Percentiles rank a stretch among this genome's conserved stretches.
Evolutionary conservation across 2,113 vertebrate species (phyloP).

Genomic region (Ifrita kowaldi): DNA sequence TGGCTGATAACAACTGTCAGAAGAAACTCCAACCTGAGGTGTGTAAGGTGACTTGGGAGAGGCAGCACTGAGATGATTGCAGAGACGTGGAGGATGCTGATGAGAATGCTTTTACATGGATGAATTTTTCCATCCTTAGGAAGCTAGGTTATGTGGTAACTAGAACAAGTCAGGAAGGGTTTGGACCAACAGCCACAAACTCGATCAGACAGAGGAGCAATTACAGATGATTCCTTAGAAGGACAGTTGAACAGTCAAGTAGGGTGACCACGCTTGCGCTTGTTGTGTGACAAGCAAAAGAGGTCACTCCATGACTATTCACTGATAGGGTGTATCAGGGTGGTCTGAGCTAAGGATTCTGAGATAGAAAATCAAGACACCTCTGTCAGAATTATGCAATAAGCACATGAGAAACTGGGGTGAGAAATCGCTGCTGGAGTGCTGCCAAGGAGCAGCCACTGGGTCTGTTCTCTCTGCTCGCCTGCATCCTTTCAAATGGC

Average conservation of each 20-base stretch:
- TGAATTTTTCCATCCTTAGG: not conserved
- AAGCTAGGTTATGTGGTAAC: not conserved
- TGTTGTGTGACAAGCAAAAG: not conserved
- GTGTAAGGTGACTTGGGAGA: not conserved
- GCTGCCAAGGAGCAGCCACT: not conserved
- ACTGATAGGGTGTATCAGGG: not conserved
- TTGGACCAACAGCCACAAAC: not conserved
- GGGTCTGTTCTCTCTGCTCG: not conserved
- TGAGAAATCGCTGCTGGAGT: not conserved
- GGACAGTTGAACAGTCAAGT: not conserved
- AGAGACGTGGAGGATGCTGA: fast-evolving
- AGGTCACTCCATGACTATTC: not conserved
- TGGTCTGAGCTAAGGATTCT: not conserved
- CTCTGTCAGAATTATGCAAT: not conserved
- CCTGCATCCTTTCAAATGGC: not conserved
- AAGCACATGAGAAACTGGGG: not conserved
- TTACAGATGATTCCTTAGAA: not conserved
- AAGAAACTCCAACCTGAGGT: not conserved
- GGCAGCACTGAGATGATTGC: not conserved
- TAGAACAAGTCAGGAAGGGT: not conserved
- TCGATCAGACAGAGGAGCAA: not conserved
- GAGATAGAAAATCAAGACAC: not conserved
- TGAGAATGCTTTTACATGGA: not conserved
- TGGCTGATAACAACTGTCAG: not conserved
- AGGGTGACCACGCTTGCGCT: not conserved